Base-by-base conservation (phyloP, 2,113 vertebrate species). In the Spermophilus dauricus region DNA sequence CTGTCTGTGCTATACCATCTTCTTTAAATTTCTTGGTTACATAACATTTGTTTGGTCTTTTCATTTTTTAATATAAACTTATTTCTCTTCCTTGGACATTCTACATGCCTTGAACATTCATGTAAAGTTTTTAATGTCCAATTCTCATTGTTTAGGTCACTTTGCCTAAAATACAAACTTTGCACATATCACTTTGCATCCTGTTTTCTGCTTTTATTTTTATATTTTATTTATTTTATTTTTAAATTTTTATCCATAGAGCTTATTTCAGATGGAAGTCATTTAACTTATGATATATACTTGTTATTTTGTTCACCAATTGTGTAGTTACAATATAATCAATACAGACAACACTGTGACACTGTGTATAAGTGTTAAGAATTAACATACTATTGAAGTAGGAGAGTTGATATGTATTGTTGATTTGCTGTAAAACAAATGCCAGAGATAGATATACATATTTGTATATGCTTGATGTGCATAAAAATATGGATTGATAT, bases 151-250 rank as follows among this genome's bases (percentile, higher is more conserved):
- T 63, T 84, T 78, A 82, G 0, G 4, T 53, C 3, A 63, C 4
- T 89, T 24, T 53, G 48, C 16, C 1, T n/a, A 67, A 97, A 91
- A 77, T 24, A 61, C 8, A 85, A 42, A 13, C 2, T 51, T 86
- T 30, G 20, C 7, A 39, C 0, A 0, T 72, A 76, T 18, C 39
- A 88, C 4, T 20, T 45, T 26, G 0, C 42, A 53, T 2, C 4
- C 6, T 5, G 20, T 69, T 58, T 89, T 34, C 9, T 84, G 34
- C 45, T 84, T 56, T 20, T 22, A 34, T 70, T 91, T 93, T 80
- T 45, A 45, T 45, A 45, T 45, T 45, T 45, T 45, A 45, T 45
- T 45, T 45, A 8, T 45, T 45, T 45, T 9, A 45, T 42, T 42
- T 84, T 56, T 16, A 42, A 17, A 34, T 70, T 91, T 93, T 80